phyloP scores from a whole-genome alignment of 2,797 vertebrate genomes.

The Eupleurogrammus muticus region DNA sequence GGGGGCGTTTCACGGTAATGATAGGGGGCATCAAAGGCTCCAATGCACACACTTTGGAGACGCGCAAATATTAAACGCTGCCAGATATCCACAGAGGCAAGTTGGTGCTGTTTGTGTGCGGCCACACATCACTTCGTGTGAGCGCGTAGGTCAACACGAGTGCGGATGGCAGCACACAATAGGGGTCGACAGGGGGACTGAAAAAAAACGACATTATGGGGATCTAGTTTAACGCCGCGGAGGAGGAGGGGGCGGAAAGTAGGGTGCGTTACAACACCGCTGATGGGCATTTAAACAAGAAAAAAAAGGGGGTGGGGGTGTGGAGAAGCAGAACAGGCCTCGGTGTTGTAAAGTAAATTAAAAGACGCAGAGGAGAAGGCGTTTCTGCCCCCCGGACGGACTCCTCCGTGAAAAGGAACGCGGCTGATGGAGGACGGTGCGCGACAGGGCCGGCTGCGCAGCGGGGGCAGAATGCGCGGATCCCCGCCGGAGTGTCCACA shows the following conservation, averaged over 20 bases:
- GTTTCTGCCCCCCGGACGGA: constrained; percentile 42
- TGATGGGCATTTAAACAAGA: constrained; percentile 42
- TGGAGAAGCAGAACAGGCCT: constrained; percentile 60
- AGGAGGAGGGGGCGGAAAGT: constrained; percentile 43
- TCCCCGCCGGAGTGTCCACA: constrained; percentile 72
- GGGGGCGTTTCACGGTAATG: constrained; percentile 60
- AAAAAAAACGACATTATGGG: constrained; percentile 42
- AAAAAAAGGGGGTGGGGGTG: background rate
- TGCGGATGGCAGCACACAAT: constrained; percentile 56
- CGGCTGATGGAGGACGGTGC: constrained; percentile 52
- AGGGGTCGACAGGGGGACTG: constrained; percentile 32
- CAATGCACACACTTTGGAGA: constrained; percentile 16
- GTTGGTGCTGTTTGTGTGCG: background rate
- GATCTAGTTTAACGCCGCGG: constrained; percentile 63
- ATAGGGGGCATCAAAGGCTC: constrained; percentile 48
- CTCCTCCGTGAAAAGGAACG: constrained; percentile 37
- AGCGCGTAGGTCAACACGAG: constrained; percentile 30
- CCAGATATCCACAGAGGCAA: constrained; percentile 2
- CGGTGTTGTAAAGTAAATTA: constrained; percentile 58
- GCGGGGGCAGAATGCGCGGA: constrained; percentile 45
- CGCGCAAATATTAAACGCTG: background rate
- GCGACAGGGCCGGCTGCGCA: constrained; percentile 30
- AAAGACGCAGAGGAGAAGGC: constrained; percentile 57
- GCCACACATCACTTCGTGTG: background rate
- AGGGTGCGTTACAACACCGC: constrained; percentile 42